These are phyloP conservation scores for Drosophila nigrodunni DNA, from an alignment of 1,140 invertebrate genomes.

Conservation along the genomic window DNA sequence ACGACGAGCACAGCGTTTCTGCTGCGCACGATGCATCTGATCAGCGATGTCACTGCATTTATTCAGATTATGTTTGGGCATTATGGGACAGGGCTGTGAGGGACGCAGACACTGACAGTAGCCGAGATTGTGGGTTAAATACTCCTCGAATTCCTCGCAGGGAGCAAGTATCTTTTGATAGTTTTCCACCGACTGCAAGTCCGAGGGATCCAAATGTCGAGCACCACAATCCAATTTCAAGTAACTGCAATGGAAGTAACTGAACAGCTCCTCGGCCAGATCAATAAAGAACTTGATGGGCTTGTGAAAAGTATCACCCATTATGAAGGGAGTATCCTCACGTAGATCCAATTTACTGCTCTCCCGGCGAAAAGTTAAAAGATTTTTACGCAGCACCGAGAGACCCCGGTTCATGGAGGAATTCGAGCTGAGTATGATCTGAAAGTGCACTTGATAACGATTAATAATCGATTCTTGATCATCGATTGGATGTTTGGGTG, in stretches of 20 bases:
- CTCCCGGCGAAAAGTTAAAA: constrained; percentile 46
- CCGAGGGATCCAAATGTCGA: constrained; percentile 60
- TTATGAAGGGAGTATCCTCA: constrained; percentile 39
- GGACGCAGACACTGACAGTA: constrained; percentile 64
- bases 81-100: not conserved
- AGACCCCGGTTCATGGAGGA: constrained; percentile 23
- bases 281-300: constrained; percentile 70
- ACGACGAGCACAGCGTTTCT: constrained; percentile 16
- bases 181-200: constrained; percentile 42
- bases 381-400: constrained; percentile 24
- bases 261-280: constrained; percentile 67
- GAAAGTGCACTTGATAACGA: constrained; percentile 63
- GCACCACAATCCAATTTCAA: constrained; percentile 57
- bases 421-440: constrained; percentile 55
- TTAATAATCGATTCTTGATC: constrained; percentile 44
- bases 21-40: not conserved
- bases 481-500: constrained; percentile 38
- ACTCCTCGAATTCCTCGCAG: constrained; percentile 74
- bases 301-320: constrained; percentile 71
- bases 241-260: constrained; percentile 54
- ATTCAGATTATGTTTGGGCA: not conserved
- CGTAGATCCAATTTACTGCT: constrained; percentile 38
- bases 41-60: not conserved
- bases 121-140: constrained; percentile 58
- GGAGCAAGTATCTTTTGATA: constrained; percentile 53